These are phyloP conservation scores for Ostrea edulis DNA, from an alignment of 1,140 invertebrate species.

Conservation along the genomic window DNA sequence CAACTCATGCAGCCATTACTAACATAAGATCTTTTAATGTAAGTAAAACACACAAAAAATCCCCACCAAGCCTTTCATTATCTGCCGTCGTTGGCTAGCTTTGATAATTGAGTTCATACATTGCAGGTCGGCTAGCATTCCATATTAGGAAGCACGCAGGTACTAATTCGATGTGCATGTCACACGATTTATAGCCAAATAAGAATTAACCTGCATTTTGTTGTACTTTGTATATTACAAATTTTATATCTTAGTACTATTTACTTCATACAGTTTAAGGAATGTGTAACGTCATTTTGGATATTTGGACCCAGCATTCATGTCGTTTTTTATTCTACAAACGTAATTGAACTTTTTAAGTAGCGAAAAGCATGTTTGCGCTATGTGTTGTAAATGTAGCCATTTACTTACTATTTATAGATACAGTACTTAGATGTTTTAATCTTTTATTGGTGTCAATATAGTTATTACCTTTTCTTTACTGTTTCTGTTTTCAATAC, in stretches of 20 bases:
- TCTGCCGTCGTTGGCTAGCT: background rate
- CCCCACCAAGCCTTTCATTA: background rate
- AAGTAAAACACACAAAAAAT: background rate
- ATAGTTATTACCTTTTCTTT: background rate
- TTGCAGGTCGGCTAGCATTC: conserved; percentile 11
- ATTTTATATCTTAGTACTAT: background rate
- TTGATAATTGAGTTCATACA: background rate
- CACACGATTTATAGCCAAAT: background rate
- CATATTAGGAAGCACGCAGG: conserved; percentile 23
- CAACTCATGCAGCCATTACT: background rate
- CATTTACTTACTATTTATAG: background rate
- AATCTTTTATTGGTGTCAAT: background rate
- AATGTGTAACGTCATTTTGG: background rate
- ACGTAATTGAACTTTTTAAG: background rate
- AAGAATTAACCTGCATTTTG: conserved; percentile 26
- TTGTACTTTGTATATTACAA: background rate
- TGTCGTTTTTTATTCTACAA: background rate
- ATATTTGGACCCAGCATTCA: background rate
- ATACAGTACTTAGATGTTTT: background rate
- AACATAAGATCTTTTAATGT: no score
- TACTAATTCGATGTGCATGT: conserved; percentile 21
- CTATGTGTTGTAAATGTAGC: background rate
- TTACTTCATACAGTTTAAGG: background rate
- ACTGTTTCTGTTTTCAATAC: background rate
- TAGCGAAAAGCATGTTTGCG: background rate